phyloP scores from a whole-genome alignment of 2,797 vertebrate genomes.

The Perodicticus potto region DNA sequence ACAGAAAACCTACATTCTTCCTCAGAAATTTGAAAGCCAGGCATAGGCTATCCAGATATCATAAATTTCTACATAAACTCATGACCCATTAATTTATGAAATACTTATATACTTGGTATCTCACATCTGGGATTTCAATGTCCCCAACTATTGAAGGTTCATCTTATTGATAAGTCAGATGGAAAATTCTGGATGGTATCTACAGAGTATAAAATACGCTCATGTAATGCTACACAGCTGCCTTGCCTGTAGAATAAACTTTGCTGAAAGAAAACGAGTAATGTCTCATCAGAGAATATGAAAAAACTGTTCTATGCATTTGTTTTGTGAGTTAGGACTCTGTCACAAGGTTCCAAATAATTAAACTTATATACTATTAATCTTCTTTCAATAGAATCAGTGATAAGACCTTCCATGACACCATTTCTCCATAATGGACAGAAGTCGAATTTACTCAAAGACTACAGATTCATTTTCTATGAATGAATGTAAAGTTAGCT shows the following conservation, averaged over 20 bases:
- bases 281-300: not conserved
- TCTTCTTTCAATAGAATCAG: conserved; percentile 33
- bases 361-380: not conserved
- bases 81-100: conserved; percentile 37
- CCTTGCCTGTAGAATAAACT: not conserved
- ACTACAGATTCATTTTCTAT: conserved; percentile 45
- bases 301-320: not conserved
- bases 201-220: not conserved
- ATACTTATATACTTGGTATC: not conserved
- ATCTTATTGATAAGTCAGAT: not conserved
- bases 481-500: conserved; percentile 45
- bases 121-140: conserved; percentile 23
- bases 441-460: conserved; percentile 47
- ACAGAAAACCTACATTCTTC: not conserved
- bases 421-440: conserved; percentile 1
- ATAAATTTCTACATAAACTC: conserved; percentile 34
- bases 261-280: not conserved
- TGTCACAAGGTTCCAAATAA: not conserved
- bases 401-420: conserved; percentile 11
- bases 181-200: conserved; percentile 6
- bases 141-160: not conserved
- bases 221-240: not conserved
- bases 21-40: conserved; percentile 34
- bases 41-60: not conserved
- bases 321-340: not conserved